phyloP scores from a whole-genome alignment of 2,888 invertebrate species.

The Drosophila incognita region DNA sequence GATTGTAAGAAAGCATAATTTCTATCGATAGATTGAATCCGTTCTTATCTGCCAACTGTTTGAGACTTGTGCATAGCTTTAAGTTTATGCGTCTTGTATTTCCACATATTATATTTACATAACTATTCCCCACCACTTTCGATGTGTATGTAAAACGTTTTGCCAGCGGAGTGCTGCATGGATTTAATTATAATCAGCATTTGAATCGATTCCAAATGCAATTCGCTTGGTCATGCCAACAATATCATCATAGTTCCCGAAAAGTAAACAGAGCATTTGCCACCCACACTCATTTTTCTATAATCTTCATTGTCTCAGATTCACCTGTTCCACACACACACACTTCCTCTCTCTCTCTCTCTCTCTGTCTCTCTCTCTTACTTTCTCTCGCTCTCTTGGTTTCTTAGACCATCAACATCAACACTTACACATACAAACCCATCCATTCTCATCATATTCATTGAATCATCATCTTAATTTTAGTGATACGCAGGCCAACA shows the following conservation, averaged over 20 bases:
- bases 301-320: conserved; percentile 31
- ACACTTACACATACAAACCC: conserved; percentile 29
- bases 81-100: conserved; percentile 53
- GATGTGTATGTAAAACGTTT: conserved; percentile 73
- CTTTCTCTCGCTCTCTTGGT: conserved; percentile 15
- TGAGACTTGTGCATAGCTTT: conserved; percentile 53
- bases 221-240: conserved; percentile 36
- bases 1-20: not conserved
- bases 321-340: conserved; percentile 15
- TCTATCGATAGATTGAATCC: not conserved
- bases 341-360: conserved; percentile 9
- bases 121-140: conserved; percentile 43
- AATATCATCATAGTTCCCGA: conserved; percentile 31
- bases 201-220: conserved; percentile 35
- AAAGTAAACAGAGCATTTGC: conserved; percentile 37
- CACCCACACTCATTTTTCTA: conserved; percentile 12
- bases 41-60: conserved; percentile 30
- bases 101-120: conserved; percentile 31
- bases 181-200: conserved; percentile 65
- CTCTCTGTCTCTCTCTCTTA: conserved; percentile 3
- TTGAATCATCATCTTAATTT: conserved; percentile 84
- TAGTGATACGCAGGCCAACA: conserved; percentile 87
- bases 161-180: conserved; percentile 74
- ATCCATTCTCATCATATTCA: conserved; percentile 73
- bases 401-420: conserved; percentile 7